These are phyloP conservation scores for Masticophis lateralis DNA, from an alignment of 2,797 vertebrate species.

Conservation along the genomic window DNA sequence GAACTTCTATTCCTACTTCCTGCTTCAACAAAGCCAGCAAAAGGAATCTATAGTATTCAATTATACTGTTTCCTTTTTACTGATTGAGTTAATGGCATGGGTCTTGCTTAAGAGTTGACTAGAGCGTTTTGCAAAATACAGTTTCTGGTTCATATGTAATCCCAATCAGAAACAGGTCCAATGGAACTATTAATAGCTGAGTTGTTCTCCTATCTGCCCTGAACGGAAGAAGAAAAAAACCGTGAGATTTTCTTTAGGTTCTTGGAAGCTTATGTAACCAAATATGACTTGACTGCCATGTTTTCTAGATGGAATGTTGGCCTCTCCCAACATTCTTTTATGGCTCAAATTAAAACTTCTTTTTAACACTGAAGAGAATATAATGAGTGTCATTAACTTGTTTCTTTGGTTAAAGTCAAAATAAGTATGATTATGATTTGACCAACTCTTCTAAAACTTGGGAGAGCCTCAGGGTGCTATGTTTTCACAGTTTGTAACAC, in stretches of 20 bases:
- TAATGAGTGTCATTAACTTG: slow-evolving; percentile 19
- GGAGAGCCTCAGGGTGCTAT: slow-evolving; percentile 19
- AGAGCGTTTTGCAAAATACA: background rate
- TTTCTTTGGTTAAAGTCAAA: slow-evolving; percentile 53
- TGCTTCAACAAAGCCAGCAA: background rate
- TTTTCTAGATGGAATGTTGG: background rate
- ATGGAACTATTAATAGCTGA: background rate
- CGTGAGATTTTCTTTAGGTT: background rate
- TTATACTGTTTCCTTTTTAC: background rate
- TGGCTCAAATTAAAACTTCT: slow-evolving; percentile 39
- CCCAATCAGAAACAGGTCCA: background rate
- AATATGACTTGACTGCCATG: background rate
- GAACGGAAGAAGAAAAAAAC: background rate
- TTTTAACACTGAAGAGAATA: slow-evolving; percentile 34
- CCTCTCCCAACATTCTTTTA: slow-evolving; percentile 34
- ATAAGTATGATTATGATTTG: slow-evolving; percentile 44
- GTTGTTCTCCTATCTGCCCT: background rate
- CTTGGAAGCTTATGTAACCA: background rate
- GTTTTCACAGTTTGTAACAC: slow-evolving; percentile 24
- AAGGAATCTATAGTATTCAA: background rate
- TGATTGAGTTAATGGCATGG: background rate
- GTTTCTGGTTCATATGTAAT: background rate
- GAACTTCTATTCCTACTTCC: background rate
- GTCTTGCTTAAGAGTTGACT: background rate
- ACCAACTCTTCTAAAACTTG: background rate